These are phyloP conservation scores for Diadromus collaris DNA, from an alignment of 2,888 invertebrate species.

Conservation along the genomic window DNA sequence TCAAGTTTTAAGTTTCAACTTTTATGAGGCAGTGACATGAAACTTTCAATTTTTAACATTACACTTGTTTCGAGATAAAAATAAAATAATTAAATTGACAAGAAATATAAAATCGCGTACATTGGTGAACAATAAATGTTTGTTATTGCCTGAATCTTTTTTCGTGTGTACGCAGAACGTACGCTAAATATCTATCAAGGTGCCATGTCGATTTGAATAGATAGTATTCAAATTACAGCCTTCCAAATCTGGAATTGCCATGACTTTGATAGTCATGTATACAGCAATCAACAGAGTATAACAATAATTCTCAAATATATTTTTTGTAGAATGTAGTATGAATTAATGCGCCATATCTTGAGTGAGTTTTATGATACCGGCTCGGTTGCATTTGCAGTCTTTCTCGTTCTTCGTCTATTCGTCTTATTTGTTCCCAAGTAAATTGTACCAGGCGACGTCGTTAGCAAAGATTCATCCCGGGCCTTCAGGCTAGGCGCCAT, in stretches of 20 bases:
- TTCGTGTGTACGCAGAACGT: too few species aligned
- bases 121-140: too few species aligned
- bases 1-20: too few species aligned
- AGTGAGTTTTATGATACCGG: neutral
- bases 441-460: conserved; percentile 39
- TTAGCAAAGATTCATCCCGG: conserved; percentile 43
- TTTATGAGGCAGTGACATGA: too few species aligned
- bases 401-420: conserved; percentile 25
- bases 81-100: too few species aligned
- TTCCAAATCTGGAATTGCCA: neutral
- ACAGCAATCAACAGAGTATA: neutral
- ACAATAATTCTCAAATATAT: neutral
- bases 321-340: neutral
- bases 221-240: neutral
- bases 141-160: too few species aligned
- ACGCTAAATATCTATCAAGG: too few species aligned
- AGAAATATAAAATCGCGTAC: too few species aligned
- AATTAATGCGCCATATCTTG: neutral
- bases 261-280: neutral
- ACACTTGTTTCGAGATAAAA: too few species aligned
- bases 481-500: conserved; percentile 20
- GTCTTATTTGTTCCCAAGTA: conserved; percentile 36
- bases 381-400: conserved; percentile 17
- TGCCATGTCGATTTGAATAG: too few species aligned
- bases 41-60: too few species aligned